Conservation (phyloP, 1,140 invertebrate genomes). For the Eumeta japonica region DNA sequence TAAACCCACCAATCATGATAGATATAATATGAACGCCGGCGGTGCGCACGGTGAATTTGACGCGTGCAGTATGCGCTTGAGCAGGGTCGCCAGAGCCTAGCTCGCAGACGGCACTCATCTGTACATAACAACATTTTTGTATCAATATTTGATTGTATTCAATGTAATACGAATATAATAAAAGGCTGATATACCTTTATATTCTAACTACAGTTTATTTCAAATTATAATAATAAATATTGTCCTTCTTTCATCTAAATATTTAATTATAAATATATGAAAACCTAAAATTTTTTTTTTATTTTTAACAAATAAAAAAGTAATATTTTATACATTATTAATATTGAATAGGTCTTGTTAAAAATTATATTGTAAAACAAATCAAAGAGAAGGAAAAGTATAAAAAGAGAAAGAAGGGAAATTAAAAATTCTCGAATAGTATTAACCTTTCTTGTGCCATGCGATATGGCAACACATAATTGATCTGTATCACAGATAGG, state of each 20-base stretch:
- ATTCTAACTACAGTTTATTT: constrained; percentile 4
- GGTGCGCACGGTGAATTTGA: constrained; percentile 88
- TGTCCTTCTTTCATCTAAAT: no score
- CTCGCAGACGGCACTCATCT: constrained; percentile 77
- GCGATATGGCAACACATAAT: constrained; percentile 80
- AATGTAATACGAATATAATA: no score
- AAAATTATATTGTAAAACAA: no score
- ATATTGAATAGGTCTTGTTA: no score
- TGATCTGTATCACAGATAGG: constrained; percentile 89
- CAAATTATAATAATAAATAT: constrained; percentile 1
- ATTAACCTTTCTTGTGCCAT: constrained; percentile 74
- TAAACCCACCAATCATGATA: constrained; percentile 71
- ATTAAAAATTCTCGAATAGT: not conserved
- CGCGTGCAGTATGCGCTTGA: constrained; percentile 79
- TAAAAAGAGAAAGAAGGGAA: no score
- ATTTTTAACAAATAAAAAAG: no score
- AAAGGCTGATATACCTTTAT: no score
- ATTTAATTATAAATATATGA: no score
- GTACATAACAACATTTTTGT: constrained; percentile 14
- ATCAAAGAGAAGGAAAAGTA: no score
- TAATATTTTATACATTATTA: no score
- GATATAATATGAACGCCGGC: constrained; percentile 86
- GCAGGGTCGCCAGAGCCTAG: constrained; percentile 83
- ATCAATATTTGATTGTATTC: no score
- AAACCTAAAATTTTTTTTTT: no score